Evolutionary conservation across 2,113 vertebrate species (phyloP).

Genomic region (Miniopterus natalensis): DNA sequence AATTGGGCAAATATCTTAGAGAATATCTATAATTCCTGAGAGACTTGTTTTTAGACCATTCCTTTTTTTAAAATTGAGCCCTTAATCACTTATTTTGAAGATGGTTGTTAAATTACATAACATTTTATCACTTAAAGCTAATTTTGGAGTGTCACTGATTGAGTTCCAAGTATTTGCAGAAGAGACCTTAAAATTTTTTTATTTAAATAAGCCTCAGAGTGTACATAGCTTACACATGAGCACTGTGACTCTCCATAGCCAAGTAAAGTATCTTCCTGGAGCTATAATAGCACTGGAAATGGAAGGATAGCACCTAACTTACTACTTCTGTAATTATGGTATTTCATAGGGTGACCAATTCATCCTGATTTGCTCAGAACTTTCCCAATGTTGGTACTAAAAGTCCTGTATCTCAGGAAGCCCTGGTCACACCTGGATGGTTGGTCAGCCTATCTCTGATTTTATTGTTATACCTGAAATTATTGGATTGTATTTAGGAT

Average conservation of each 20-base stretch:
- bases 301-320: not conserved
- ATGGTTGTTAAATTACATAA: constrained; percentile 75
- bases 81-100: constrained; percentile 79
- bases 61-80: constrained; percentile 65
- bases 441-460: not conserved
- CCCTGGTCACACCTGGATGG: not conserved
- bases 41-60: constrained; percentile 76
- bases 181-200: not conserved
- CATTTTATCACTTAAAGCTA: constrained; percentile 71
- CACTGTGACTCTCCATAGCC: not conserved
- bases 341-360: not conserved
- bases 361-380: not conserved
- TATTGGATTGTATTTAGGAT: not conserved
- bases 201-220: constrained; percentile 43
- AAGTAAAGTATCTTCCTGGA: not conserved
- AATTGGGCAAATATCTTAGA: constrained; percentile 75
- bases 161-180: constrained; percentile 64
- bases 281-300: not conserved
- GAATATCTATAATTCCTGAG: constrained; percentile 78
- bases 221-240: not conserved
- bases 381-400: not conserved
- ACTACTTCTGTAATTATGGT: not conserved
- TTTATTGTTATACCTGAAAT: constrained; percentile 6
- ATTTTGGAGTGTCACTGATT: constrained; percentile 75
- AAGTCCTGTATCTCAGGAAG: not conserved